phyloP scores from a whole-genome alignment of 1,140 invertebrate species.

The Zophobas atratus region DNA sequence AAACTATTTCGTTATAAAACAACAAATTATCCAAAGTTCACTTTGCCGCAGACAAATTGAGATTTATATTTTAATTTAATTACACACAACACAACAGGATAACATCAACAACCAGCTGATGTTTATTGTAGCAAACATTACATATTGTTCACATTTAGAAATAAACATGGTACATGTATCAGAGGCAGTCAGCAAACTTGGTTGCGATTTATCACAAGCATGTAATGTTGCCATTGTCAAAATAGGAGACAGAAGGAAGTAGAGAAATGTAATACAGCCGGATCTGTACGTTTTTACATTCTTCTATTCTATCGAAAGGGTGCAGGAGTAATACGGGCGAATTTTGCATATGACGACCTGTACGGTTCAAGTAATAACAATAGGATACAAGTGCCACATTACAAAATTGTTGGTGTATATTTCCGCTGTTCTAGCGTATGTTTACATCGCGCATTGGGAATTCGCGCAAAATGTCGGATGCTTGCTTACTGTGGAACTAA shows the following conservation, averaged over 20 bases:
- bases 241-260: too few relatives aligned
- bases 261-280: too few relatives aligned
- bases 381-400: slow-evolving; percentile 39
- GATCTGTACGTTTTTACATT: not conserved
- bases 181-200: too few relatives aligned
- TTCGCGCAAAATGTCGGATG: slow-evolving; percentile 34
- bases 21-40: slow-evolving; percentile 20
- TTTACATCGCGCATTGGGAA: slow-evolving; percentile 38
- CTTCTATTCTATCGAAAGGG: not conserved
- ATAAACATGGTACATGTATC: not conserved
- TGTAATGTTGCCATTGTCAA: too few relatives aligned
- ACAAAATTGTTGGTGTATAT: slow-evolving; percentile 42
- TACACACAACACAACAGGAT: not conserved
- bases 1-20: slow-evolving; percentile 34
- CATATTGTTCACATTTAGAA: not conserved
- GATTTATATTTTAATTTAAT: slow-evolving; percentile 43
- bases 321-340: slow-evolving; percentile 1
- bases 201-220: too few relatives aligned
- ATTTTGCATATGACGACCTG: slow-evolving; percentile 32
- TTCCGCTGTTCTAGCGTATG: slow-evolving; percentile 36
- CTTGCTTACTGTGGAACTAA: slow-evolving; percentile 23
- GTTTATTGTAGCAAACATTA: not conserved
- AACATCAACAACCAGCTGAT: slow-evolving; percentile 6
- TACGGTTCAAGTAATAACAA: slow-evolving; percentile 34
- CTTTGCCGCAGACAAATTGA: slow-evolving; percentile 34